Evolutionary conservation across 2,113 vertebrate species (phyloP), one percentile per base, ranked within the genome.

Genomic region (Saccopteryx bilineata): DNA sequence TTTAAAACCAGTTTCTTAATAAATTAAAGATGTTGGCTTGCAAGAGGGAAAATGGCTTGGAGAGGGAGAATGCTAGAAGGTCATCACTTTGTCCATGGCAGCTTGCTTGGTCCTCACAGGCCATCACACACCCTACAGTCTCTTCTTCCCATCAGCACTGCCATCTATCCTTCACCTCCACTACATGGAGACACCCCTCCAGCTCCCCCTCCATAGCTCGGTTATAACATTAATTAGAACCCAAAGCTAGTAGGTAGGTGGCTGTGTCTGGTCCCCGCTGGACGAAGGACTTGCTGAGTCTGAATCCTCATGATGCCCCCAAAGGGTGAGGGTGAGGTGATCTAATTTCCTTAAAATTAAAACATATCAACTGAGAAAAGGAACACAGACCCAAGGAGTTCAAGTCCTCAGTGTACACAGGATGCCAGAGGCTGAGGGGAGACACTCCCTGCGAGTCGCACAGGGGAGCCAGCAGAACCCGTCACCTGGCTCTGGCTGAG

Each of bases 1-100:
- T 98, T 97, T 88, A 94, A 94, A 94, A 95, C 78, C 96, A 92
- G 93, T 72, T 86, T 87, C 84, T 96, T 97, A 92, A 97, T 98
- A 98, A 97, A 98, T 98, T 96, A 95, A 83, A 60, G 92, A 75
- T 52, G 1, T 93, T 93, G 52, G 68, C 95, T 96, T 91, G 28
- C 60, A 96, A 95, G 98, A 96, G 90, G 96, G 93, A 39, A 39
- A 39, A 39, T 39, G 96, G 72, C 97, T 11, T 26, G 9, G n/a
- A 61, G 72, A 91, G 82, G 89, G 88, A 97, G 94, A 87, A 46
- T 63, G 50, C 94, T 91, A 26, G 80, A 93, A 97, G 94, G 93
- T 87, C 87, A 8, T 50, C 1, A 6, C 68, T 81, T 90, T 54
- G 72, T 87, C 75, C 54, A 9, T 5, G 71, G 69, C 75, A 54